phyloP scores from a whole-genome alignment of 2,888 invertebrate genomes.

The Cheilosia vernalis region DNA sequence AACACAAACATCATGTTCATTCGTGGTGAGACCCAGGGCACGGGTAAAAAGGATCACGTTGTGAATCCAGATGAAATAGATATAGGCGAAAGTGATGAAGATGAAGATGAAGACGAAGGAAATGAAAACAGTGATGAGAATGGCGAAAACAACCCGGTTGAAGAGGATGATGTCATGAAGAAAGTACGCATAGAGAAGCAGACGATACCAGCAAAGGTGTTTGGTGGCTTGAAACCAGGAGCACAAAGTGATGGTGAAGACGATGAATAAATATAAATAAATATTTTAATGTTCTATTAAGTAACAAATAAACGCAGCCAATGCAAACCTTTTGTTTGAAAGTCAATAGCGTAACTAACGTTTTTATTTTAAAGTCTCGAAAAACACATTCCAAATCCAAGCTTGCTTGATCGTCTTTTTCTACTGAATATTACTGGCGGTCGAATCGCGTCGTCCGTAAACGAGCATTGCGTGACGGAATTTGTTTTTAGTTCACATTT shows the following conservation, averaged over 20 bases:
- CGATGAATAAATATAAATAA: conserved; percentile 2
- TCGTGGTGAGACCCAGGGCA: conserved; percentile 93
- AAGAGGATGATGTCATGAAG: conserved; percentile 85
- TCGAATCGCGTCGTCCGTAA: too few relatives aligned
- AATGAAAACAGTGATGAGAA: conserved; percentile 85
- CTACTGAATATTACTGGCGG: too few relatives aligned
- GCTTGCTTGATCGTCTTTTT: too few relatives aligned
- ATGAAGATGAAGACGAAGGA: conserved; percentile 86
- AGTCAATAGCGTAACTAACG: background rate
- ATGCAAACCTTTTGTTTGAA: background rate
- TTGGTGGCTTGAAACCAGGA: conserved; percentile 89
- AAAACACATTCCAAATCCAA: too few relatives aligned
- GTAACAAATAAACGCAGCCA: background rate
- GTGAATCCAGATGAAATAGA: conserved; percentile 95
- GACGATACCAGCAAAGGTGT: conserved; percentile 94
- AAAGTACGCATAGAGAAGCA: conserved; percentile 92
- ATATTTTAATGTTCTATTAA: background rate
- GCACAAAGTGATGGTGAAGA: conserved; percentile 78
- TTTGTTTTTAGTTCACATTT: too few relatives aligned
- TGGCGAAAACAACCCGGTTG: conserved; percentile 85
- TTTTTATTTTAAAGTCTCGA: too few relatives aligned
- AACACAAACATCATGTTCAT: conserved; percentile 91
- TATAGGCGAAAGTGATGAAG: conserved; percentile 89
- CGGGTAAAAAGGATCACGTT: conserved; percentile 87
- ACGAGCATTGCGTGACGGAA: too few relatives aligned